These are phyloP conservation scores for Indri indri DNA, from an alignment of 2,113 vertebrate species.

Conservation along the genomic window DNA sequence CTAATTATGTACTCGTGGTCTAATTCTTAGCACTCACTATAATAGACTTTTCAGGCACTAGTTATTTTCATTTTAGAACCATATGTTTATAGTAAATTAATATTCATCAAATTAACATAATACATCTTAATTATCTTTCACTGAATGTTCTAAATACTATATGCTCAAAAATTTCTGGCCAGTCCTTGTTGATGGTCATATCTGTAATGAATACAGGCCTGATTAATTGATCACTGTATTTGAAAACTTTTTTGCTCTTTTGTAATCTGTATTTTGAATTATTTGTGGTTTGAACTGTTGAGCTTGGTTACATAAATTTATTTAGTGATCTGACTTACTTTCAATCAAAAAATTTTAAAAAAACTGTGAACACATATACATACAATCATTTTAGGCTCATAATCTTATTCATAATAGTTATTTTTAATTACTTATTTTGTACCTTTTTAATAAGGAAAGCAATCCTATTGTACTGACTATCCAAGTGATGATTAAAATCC, in stretches of 20 bases:
- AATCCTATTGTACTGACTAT: neutral
- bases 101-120: neutral
- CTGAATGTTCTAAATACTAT: neutral
- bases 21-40: neutral
- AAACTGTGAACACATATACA: neutral
- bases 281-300: neutral
- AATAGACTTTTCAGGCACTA: neutral
- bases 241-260: neutral
- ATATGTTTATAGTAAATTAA: neutral
- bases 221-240: neutral
- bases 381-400: neutral
- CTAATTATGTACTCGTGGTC: neutral
- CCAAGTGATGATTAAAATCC: neutral
- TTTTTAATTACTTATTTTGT: neutral
- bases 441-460: neutral
- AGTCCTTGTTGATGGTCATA: neutral
- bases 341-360: neutral
- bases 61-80: neutral
- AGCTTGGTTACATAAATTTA: neutral
- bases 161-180: neutral
- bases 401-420: neutral
- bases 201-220: neutral
- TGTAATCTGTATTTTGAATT: neutral
- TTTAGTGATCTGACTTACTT: neutral
- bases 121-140: neutral